Evolutionary conservation across 1,140 invertebrate species (phyloP).

Genomic region (Drosophila melanogaster): DNA sequence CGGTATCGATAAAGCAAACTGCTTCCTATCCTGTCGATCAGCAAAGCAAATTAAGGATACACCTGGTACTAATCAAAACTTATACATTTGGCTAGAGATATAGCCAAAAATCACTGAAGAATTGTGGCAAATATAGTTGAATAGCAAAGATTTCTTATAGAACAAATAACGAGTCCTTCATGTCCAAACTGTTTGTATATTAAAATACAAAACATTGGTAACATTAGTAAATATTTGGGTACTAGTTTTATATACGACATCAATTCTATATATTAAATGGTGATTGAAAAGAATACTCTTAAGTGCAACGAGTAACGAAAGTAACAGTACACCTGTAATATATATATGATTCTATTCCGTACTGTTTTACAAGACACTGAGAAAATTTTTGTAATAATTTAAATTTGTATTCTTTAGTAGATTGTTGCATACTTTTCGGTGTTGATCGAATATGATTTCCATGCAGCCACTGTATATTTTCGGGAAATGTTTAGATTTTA

Average conservation of each 20-base stretch:
- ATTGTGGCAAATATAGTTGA: neutral
- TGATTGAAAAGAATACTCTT: too few relatives aligned
- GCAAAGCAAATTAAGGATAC: neutral
- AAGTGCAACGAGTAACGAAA: too few relatives aligned
- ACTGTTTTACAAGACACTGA: neutral
- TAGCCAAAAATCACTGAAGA: fast-evolving
- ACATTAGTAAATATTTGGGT: too few relatives aligned
- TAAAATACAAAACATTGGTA: too few relatives aligned
- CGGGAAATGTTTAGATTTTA: too few relatives aligned
- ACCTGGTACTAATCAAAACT: neutral
- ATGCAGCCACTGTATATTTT: neutral
- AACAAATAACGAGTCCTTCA: too few relatives aligned
- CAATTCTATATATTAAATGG: too few relatives aligned
- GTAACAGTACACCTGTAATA: too few relatives aligned
- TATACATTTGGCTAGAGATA: neutral
- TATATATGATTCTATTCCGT: too few relatives aligned
- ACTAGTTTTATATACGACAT: too few relatives aligned
- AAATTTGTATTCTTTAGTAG: neutral
- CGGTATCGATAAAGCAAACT: slow-evolving; percentile 57
- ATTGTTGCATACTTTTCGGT: neutral
- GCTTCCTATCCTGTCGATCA: slow-evolving; percentile 5
- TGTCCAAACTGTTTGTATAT: too few relatives aligned
- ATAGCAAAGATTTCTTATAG: neutral
- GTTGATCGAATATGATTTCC: neutral
- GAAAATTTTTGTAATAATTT: neutral